These are phyloP conservation scores for Ceratothoa steindachneri DNA, from an alignment of 2,888 invertebrate species.

Conservation along the genomic window DNA sequence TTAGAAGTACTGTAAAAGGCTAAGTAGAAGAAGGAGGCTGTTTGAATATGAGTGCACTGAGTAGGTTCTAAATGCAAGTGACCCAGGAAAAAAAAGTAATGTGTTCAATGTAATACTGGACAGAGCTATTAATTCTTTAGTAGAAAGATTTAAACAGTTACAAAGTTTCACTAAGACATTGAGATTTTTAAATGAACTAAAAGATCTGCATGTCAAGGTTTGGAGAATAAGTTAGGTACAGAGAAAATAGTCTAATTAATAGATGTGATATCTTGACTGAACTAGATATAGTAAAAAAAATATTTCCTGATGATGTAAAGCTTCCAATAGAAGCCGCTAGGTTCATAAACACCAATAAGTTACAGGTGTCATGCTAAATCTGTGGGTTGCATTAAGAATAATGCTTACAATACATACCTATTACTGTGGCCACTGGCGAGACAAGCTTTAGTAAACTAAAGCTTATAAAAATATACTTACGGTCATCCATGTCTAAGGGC, in stretches of 20 bases:
- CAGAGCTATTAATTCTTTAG: slow-evolving; percentile 23
- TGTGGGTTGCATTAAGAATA: too few relatives aligned
- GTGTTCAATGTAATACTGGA: slow-evolving; percentile 16
- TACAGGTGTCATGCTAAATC: too few relatives aligned
- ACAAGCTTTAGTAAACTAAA: too few relatives aligned
- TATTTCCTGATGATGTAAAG: slow-evolving; percentile 18
- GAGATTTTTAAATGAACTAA: slow-evolving; percentile 19
- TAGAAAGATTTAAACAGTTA: slow-evolving; percentile 22
- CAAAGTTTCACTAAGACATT: slow-evolving; percentile 18
- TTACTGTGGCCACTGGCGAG: too few relatives aligned
- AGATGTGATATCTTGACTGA: slow-evolving; percentile 13
- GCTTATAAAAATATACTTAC: too few relatives aligned
- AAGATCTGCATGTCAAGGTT: slow-evolving; percentile 28
- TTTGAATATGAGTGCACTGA: background rate
- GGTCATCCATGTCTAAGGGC: too few relatives aligned
- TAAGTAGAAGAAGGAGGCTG: background rate
- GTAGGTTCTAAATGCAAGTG: slow-evolving; percentile 10
- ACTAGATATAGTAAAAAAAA: slow-evolving; percentile 17
- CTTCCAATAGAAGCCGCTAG: too few relatives aligned
- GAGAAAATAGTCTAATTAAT: slow-evolving; percentile 17
- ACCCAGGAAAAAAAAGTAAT: slow-evolving; percentile 19
- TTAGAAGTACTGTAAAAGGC: background rate
- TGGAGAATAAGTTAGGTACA: slow-evolving; percentile 23
- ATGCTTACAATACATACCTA: too few relatives aligned
- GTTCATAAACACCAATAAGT: too few relatives aligned